These are phyloP conservation scores for Drosophila birchii DNA, from an alignment of 2,888 invertebrate species.

Conservation along the genomic window DNA sequence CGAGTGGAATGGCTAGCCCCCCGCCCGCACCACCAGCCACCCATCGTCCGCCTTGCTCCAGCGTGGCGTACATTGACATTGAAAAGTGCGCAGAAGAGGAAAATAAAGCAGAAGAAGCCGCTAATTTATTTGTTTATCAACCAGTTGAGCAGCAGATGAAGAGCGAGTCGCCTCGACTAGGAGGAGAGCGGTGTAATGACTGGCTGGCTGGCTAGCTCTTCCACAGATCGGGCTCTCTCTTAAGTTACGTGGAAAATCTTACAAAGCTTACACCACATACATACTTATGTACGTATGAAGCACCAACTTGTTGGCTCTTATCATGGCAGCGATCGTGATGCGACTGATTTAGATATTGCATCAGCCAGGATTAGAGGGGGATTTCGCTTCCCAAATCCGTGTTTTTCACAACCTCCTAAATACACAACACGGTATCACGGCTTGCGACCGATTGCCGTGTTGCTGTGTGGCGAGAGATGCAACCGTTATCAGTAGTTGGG, in stretches of 20 bases:
- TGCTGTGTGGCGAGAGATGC: not conserved
- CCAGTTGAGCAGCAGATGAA: conserved; percentile 15
- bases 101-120: conserved; percentile 5
- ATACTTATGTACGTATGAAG: not conserved
- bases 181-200: conserved; percentile 27
- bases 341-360: conserved; percentile 32
- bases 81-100: conserved; percentile 17
- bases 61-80: conserved; percentile 33
- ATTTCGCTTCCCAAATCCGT: conserved; percentile 6
- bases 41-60: not conserved
- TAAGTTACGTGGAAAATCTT: conserved; percentile 20
- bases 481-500: conserved; percentile 38
- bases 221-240: conserved; percentile 13
- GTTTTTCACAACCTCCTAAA: conserved; percentile 31
- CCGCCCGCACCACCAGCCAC: not conserved
- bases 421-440: conserved; percentile 21
- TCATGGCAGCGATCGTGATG: conserved; percentile 23
- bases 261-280: not conserved
- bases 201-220: conserved; percentile 8
- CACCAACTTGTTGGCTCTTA: conserved; percentile 17
- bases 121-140: conserved; percentile 46
- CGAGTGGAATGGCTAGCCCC: not conserved
- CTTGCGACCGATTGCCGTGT: not conserved
- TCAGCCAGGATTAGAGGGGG: conserved; percentile 40
- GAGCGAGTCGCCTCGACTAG: conserved; percentile 5